Conservation (phyloP, 2,888 invertebrate species). For the Oligia latruncula region DNA sequence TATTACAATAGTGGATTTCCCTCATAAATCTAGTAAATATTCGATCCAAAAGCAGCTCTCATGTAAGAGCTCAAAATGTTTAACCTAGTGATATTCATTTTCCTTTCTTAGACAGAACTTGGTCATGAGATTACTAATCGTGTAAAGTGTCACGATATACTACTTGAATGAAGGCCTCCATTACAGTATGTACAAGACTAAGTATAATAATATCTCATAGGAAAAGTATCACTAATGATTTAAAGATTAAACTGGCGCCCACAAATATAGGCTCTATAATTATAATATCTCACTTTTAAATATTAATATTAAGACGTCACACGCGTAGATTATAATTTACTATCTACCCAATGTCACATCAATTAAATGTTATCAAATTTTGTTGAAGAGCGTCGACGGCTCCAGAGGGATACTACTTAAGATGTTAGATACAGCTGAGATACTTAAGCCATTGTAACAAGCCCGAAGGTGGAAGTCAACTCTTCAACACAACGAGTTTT, state of each 20-base stretch:
- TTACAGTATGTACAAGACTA: conserved; percentile 80
- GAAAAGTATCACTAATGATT: conserved; percentile 79
- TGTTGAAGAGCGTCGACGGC: conserved; percentile 46
- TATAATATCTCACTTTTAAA: conserved; percentile 66
- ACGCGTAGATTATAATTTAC: conserved; percentile 50
- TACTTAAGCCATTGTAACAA: conserved; percentile 18
- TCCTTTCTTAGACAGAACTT: conserved; percentile 80
- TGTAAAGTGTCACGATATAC: conserved; percentile 70
- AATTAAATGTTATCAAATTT: conserved; percentile 44
- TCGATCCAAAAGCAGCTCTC: conserved; percentile 73
- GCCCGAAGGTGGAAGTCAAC: conserved; percentile 46
- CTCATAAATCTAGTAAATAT: conserved; percentile 68
- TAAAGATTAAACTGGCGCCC: conserved; percentile 67
- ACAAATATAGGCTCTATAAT: conserved; percentile 49
- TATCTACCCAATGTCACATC: conserved; percentile 53
- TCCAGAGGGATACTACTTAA: conserved; percentile 8
- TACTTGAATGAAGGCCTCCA: conserved; percentile 87
- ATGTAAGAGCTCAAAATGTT: conserved; percentile 72
- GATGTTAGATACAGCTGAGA: conserved; percentile 36
- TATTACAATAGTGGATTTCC: conserved; percentile 46
- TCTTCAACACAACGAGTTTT: conserved; percentile 62
- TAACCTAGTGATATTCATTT: conserved; percentile 82
- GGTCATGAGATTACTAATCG: conserved; percentile 81
- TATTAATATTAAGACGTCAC: conserved; percentile 58
- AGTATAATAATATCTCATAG: conserved; percentile 76